Evolutionary conservation across 2,888 invertebrate species (phyloP).

Genomic region (Theodoxus fluviatilis): DNA sequence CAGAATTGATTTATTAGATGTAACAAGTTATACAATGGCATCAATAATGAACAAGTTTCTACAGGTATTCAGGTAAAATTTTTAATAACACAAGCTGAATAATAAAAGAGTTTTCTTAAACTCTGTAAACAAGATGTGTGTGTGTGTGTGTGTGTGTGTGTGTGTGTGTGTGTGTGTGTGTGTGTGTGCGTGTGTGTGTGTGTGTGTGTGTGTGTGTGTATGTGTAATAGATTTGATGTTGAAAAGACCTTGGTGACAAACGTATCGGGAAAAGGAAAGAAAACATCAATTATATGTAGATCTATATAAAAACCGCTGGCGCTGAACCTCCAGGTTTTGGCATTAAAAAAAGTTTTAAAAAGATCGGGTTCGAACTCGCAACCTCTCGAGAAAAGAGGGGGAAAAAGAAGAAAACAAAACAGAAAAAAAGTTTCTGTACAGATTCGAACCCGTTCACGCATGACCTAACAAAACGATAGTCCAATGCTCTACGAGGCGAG

Average conservation of each 20-base stretch:
- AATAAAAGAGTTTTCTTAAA: no score
- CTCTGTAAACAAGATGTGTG: background rate
- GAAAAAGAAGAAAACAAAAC: no score
- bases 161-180: background rate
- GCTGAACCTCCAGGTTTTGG: background rate
- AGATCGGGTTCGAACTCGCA: background rate
- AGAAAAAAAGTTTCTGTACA: no score
- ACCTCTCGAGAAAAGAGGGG: no score
- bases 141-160: constrained; percentile 21
- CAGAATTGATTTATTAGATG: no score
- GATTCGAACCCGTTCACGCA: no score
- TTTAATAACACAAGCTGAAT: no score
- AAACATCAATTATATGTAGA: background rate
- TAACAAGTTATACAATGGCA: no score
- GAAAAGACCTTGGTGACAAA: background rate
- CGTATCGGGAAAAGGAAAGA: background rate
- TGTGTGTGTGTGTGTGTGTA: constrained; percentile 8
- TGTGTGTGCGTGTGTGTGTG: constrained; percentile 13
- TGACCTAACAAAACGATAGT: no score
- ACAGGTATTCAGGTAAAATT: no score
- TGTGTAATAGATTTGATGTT: background rate
- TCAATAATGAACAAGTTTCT: no score
- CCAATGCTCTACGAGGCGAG: no score
- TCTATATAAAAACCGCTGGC: background rate
- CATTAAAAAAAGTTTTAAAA: background rate